Percentiles rank a stretch among this genome's conserved stretches.
These are phyloP conservation scores for Himalopsyche kuldschensis DNA, from an alignment of 2,888 invertebrate genomes.

Conservation along the genomic window DNA sequence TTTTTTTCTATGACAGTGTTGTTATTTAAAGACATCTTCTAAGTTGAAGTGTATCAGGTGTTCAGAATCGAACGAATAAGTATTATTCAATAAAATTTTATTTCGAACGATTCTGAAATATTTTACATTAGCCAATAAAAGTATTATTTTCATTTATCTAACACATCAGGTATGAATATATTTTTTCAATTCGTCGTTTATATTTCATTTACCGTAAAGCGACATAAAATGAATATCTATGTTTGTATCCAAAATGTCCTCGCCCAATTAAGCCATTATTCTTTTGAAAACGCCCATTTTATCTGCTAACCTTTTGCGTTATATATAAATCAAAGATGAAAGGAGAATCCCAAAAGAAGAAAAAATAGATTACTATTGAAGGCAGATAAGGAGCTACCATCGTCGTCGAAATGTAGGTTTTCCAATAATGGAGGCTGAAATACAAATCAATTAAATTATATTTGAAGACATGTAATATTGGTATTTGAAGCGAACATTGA, in stretches of 20 bases:
- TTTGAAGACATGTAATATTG: neutral
- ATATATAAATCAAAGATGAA: neutral
- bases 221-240: neutral
- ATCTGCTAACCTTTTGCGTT: neutral
- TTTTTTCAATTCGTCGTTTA: too few species aligned
- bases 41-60: too few species aligned
- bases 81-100: too few species aligned
- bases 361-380: neutral
- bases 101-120: too few species aligned
- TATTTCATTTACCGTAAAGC: neutral
- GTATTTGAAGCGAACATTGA: neutral
- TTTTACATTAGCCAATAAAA: too few species aligned
- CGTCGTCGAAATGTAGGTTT: neutral
- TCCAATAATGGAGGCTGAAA: neutral
- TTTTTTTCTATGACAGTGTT: too few species aligned
- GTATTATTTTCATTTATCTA: too few species aligned
- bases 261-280: neutral
- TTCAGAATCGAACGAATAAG: too few species aligned
- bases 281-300: neutral
- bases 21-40: too few species aligned
- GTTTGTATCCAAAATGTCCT: neutral
- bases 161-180: too few species aligned
- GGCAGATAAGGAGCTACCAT: neutral
- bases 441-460: neutral
- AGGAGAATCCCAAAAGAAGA: neutral